Base-by-base conservation (phyloP, 2,888 invertebrate genomes). In the Julus scandinavius region DNA sequence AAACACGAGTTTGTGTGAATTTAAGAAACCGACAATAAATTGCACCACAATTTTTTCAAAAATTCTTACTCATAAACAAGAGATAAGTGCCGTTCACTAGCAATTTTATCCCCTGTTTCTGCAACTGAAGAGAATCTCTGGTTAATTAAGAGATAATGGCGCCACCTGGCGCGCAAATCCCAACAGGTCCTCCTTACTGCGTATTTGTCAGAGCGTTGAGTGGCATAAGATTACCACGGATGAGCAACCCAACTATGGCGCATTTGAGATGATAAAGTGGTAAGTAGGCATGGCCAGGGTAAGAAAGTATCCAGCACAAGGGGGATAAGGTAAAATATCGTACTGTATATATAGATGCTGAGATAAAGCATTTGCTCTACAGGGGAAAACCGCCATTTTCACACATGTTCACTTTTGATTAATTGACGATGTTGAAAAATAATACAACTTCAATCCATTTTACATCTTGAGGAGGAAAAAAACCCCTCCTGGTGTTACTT, bases 201-300 rank as follows among this genome's bases (percentile, higher is more conserved):
- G 17, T 58, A 58, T 58, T 58, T 58, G 58, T 58, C 58, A 58
- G 58, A 58, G 58, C 58, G 58, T 58, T 58, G 58, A 58, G 58
- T 58, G 58, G 58, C 15, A 17, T 58, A 17, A 58, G 58, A 58
- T 58, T 17, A 50, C 9, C 9, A 13, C 1, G 7, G 50, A 13
- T 50, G 13, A 50, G 9, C 50, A 50, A 50, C 50, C 50, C 50
- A 50, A 50, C 50, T 0, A 11, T 17, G 17, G 17, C 50, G 13
- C 50, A 50, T 50, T 13, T 50, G 13, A 13, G 11, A 50, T 50
- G 13, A 50, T 9, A 50, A 50, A 50, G 50, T 50, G 58, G 58
- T 17, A 58, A 5, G 17, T 58, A 17, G 58, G 17, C 17, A 15
- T 58, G 58, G 58, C 7, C 58, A 58, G 15, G 17, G 58, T 58